Percentiles rank a stretch among this genome's conserved stretches.
These are phyloP conservation scores for Grammomys dolichurus DNA, from an alignment of 2,113 vertebrate species.

Conservation along the genomic window DNA sequence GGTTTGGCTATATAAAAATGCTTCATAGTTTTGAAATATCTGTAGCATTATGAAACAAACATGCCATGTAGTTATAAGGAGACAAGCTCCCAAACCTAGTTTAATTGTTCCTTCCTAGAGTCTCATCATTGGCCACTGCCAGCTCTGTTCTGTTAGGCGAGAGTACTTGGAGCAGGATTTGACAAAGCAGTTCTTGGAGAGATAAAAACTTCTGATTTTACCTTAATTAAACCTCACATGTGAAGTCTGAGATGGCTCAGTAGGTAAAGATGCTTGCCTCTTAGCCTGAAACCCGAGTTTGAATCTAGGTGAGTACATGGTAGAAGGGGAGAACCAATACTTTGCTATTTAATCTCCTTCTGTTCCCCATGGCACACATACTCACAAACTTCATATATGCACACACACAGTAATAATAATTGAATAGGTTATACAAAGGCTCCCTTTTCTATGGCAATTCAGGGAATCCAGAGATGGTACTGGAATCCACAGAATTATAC, in stretches of 20 bases:
- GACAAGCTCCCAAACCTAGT: slow-evolving; percentile 30
- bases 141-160: slow-evolving; percentile 42
- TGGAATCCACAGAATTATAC: slow-evolving; percentile 64
- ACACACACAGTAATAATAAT: not conserved
- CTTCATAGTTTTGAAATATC: slow-evolving; percentile 65
- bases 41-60: not conserved
- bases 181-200: slow-evolving; percentile 67
- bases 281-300: not conserved
- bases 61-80: slow-evolving; percentile 34
- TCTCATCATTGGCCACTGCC: slow-evolving; percentile 49
- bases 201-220: slow-evolving; percentile 32
- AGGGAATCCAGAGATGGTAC: slow-evolving; percentile 36
- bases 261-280: no score
- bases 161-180: slow-evolving; percentile 44
- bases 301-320: not conserved
- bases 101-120: slow-evolving; percentile 62
- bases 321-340: not conserved
- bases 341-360: not conserved
- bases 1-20: not conserved
- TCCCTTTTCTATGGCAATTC: slow-evolving; percentile 13
- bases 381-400: not conserved
- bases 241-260: not conserved
- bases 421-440: not conserved
- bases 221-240: slow-evolving; percentile 59
- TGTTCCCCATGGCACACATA: not conserved